Evolutionary conservation across 1,140 invertebrate species (phyloP).

Genomic region (Prorops nasuta): DNA sequence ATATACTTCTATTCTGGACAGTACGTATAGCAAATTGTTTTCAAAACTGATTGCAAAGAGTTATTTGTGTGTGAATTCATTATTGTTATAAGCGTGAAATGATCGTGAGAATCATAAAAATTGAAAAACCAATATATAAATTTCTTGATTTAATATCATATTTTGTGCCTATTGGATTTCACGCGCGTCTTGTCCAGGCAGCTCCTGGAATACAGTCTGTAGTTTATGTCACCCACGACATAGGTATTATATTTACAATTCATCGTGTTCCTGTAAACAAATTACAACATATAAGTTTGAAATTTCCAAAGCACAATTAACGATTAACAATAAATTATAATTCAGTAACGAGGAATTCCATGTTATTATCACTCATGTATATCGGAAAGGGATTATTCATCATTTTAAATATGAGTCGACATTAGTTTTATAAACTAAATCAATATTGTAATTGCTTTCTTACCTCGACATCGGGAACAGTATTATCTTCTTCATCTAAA

Average conservation of each 20-base stretch:
- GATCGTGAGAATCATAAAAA: too few species aligned
- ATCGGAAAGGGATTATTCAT: slow-evolving; percentile 44
- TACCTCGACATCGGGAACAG: slow-evolving; percentile 55
- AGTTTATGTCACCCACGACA: slow-evolving; percentile 29
- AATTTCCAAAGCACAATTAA: too few species aligned
- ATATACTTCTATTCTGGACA: slow-evolving; percentile 6
- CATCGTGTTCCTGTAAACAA: slow-evolving; percentile 62
- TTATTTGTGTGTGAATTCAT: too few species aligned
- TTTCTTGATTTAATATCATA: not conserved
- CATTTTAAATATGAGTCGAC: slow-evolving; percentile 35
- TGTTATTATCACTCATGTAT: slow-evolving; percentile 49
- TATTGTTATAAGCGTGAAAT: too few species aligned
- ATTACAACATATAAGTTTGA: slow-evolving; percentile 16
- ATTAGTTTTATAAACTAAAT: slow-evolving; percentile 9
- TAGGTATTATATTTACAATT: slow-evolving; percentile 62
- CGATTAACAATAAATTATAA: slow-evolving; percentile 30
- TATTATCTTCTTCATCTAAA: slow-evolving; percentile 53
- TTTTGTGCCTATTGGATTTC: slow-evolving; percentile 20
- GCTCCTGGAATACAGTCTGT: slow-evolving; percentile 56
- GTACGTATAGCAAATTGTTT: too few species aligned
- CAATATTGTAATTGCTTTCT: slow-evolving; percentile 26
- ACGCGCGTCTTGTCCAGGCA: slow-evolving; percentile 36
- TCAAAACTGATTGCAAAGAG: too few species aligned
- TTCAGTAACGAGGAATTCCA: slow-evolving; percentile 49
- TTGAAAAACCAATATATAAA: not conserved